Base-by-base conservation (phyloP, 2,797 vertebrate species). In the Trematomus bernacchii region DNA sequence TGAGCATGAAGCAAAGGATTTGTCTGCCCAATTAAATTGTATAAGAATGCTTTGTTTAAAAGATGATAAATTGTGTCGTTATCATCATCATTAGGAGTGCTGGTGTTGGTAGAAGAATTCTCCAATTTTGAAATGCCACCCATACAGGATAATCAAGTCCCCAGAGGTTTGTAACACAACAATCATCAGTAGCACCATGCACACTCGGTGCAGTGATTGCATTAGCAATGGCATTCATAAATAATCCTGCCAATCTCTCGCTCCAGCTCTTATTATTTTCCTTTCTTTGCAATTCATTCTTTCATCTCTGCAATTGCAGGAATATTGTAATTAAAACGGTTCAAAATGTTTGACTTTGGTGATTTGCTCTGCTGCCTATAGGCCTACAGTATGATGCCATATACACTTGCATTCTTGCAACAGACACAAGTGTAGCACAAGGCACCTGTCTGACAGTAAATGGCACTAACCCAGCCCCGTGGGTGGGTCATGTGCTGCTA, bases 361-460 rank as follows among this genome's bases (percentile, higher is more conserved):
- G 12, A 30, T 55, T 18, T 47, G 2, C 11, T 66, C 19, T 71
- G 4, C n/a, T 69, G 10, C 43, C 21, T 37, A 27, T 62, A n/a
- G n/a, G n/a, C n/a, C n/a, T n/a, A 43, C 18, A 54, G 27, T 16
- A 21, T 59, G 62, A 21, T 42, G 43, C 54, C 77, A 47, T 48
- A 27, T 23, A n/a, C 66, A 64, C 73, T 74, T 71, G 64, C 78
- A 76, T 53, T 43, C 33, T 62, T 52, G 40, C 53, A 33, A 59
- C 51, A 54, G 67, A 42, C 23, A 59, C 40, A 59, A 50, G 53
- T 69, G 55, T 21, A 30, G 37, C 71, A 77, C 37, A 79, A 91
- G 89, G 87, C 95, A 96, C 95, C 95, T 96, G 91, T 93, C 87
- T 90, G 21, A 64, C 43, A 83, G 81, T 48, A 33, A 66, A 59